Evolutionary conservation across 2,797 vertebrate genomes (phyloP), one percentile per base, ranked within the genome.

Genomic region (Netta rufina): DNA sequence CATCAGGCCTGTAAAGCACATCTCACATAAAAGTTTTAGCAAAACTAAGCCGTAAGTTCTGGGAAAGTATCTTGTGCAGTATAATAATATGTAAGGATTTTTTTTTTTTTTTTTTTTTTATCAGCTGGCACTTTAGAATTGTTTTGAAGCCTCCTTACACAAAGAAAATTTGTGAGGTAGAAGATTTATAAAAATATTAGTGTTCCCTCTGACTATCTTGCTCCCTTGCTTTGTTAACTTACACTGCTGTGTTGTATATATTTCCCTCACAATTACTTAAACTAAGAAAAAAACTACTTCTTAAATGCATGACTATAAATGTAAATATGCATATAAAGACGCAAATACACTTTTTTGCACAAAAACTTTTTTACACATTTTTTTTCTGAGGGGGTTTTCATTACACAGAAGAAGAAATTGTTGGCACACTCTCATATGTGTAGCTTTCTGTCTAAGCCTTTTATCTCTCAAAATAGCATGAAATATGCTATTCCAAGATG

Each of bases 71-170:
- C 28, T 39, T 49, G 8, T 38, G 16, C 8, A 49, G 11, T n/a
- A 6, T 24, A 33, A 81, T 24, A 45, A 25, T 62, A 39, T 9
- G 13, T 24, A 6, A 43, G 9, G 9, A 9, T 62, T 33, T 49
- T 49, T 69, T 60, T 83, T 62, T 0, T 15, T 13, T 24, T 15
- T 33, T 49, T 49, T 67, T 22, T 22, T 36, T 83, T 58, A 64
- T 47, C 20, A 84, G 21, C 15, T 76, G n/a, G 21, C 0, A 0
- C 12, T 56, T 61, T n/a, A 30, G 32, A 2, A 51, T 6, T 60
- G 14, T 74, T 85, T 64, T 78, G 53, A 80, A 73, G 36, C 9
- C 10, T 74, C 16, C 56, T 84, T 89, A 36, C 24, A 41, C 5
- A 67, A 82, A 60, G 12, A 13, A 85, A 87, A 77, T 9, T 2